Percentiles rank a stretch among this genome's conserved stretches.
Conservation (phyloP, 2,888 invertebrate species). For the Cataglyphis livida region DNA sequence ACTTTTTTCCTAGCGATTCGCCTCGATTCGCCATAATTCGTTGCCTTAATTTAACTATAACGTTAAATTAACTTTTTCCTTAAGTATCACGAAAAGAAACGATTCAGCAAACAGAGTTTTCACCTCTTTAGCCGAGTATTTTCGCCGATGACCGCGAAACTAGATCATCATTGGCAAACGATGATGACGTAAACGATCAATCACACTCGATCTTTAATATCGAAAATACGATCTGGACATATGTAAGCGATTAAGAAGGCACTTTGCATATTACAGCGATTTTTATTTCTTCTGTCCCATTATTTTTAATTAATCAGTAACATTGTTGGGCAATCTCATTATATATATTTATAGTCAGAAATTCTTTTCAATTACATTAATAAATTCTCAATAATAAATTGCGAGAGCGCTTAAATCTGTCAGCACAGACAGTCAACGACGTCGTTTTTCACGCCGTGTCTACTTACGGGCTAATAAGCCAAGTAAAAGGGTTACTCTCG, state of each 20-base stretch:
- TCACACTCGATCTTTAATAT: conserved; percentile 46
- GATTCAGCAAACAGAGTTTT: neutral
- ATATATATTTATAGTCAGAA: neutral
- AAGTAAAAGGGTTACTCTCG: no score
- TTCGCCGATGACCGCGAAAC: conserved; percentile 3
- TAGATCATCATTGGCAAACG: neutral
- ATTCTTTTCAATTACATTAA: neutral
- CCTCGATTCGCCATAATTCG: neutral
- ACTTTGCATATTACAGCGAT: neutral
- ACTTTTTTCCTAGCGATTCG: neutral
- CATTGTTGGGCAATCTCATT: neutral
- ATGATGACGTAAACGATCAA: conserved; percentile 33
- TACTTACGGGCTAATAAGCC: conserved; percentile 16
- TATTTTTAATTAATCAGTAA: neutral
- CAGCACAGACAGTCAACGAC: neutral
- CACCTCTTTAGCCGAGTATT: conserved; percentile 3
- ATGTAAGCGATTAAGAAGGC: neutral
- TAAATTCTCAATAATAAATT: neutral
- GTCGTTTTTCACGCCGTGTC: conserved; percentile 25
- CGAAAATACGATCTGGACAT: conserved; percentile 21
- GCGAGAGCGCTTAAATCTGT: neutral
- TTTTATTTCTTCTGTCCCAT: no score
- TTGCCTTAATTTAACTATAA: conserved; percentile 12
- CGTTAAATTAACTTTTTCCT: conserved; percentile 5
- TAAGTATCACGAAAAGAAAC: neutral